These are phyloP conservation scores for Atta colombica DNA, from an alignment of 1,140 invertebrate species.

Conservation along the genomic window DNA sequence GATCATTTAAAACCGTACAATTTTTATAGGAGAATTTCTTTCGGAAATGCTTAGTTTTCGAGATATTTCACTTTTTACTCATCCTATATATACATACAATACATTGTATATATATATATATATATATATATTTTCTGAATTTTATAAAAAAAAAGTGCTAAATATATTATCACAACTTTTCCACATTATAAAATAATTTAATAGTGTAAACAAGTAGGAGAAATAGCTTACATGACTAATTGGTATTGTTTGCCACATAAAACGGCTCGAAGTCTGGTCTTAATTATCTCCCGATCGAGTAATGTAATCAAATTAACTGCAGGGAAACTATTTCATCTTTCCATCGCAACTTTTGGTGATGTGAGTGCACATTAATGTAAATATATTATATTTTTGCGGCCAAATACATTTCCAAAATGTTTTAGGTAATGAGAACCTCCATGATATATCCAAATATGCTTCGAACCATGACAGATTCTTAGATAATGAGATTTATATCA, in stretches of 20 bases:
- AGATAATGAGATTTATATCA: neutral
- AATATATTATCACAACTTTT: constrained; percentile 11
- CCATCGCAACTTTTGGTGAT: constrained; percentile 70
- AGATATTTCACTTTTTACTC: no score
- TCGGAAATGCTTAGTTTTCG: no score
- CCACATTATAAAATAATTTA: constrained; percentile 28
- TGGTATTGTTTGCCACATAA: constrained; percentile 70
- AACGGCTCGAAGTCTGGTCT: constrained; percentile 63
- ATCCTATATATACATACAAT: no score
- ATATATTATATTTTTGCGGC: constrained; percentile 4
- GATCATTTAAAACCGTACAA: no score
- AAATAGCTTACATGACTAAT: constrained; percentile 65
- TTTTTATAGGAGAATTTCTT: no score
- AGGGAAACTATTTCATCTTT: constrained; percentile 69
- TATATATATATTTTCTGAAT: no score
- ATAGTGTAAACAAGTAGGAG: constrained; percentile 71
- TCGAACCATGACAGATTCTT: constrained; percentile 32
- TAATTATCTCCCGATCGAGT: constrained; percentile 73
- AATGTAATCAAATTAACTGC: constrained; percentile 67
- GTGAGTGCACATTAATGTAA: constrained; percentile 61
- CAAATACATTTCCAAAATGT: neutral
- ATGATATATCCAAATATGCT: constrained; percentile 69
- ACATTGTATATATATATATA: no score
- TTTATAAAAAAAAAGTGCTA: neutral
- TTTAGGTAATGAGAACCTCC: constrained; percentile 73